A percentile compares a stretch with the other conserved stretches of the same genome.
These are phyloP conservation scores for Chelonia mydas DNA, from an alignment of 2,797 vertebrate species.

Conservation along the genomic window DNA sequence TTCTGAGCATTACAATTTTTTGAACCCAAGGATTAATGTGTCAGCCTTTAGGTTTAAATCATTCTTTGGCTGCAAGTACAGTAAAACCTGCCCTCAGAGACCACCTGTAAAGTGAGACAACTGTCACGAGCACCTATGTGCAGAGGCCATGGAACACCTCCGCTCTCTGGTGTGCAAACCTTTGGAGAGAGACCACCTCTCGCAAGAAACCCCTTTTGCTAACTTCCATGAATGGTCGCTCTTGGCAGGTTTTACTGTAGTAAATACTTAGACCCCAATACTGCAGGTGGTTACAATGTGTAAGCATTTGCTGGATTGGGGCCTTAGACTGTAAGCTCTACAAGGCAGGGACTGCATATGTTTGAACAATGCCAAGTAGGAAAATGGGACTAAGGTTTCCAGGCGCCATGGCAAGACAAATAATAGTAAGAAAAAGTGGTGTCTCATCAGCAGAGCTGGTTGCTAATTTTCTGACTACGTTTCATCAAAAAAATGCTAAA, in stretches of 20 bases:
- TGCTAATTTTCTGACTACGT: background rate
- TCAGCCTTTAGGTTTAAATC: background rate
- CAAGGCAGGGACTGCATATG: background rate
- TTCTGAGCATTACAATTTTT: background rate
- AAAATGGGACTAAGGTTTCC: background rate
- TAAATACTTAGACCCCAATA: background rate
- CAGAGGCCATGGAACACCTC: background rate
- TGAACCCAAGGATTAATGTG: background rate
- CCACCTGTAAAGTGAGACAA: background rate
- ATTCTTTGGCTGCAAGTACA: background rate
- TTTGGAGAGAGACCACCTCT: background rate
- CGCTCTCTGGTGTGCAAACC: background rate
- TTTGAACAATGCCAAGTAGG: background rate
- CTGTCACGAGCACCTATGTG: background rate
- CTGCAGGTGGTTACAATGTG: background rate
- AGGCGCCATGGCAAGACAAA: constrained; percentile 15
- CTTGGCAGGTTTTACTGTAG: background rate
- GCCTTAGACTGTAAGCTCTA: background rate
- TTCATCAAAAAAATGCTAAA: background rate
- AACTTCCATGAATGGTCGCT: background rate
- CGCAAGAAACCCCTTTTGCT: background rate
- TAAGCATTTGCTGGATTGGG: background rate
- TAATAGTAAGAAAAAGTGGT: background rate
- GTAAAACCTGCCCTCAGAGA: background rate
- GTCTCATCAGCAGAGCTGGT: background rate